phyloP scores from a whole-genome alignment of 2,888 invertebrate species.

The Trachelus stipa region DNA sequence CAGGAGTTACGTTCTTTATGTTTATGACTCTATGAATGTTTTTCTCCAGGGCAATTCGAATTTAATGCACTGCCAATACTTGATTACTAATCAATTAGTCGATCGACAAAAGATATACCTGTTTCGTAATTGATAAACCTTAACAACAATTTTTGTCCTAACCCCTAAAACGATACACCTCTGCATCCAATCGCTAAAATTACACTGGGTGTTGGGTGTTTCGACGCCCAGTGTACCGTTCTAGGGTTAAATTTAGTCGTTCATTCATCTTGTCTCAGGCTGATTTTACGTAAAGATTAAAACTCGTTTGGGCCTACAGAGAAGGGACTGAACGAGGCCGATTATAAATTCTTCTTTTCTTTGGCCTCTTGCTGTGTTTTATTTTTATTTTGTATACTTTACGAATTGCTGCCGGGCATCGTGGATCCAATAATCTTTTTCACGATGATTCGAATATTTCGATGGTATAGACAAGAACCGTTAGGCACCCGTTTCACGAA shows the following conservation, averaged over 20 bases:
- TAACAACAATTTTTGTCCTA: too few species aligned
- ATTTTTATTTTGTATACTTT: not conserved
- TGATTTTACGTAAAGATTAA: not conserved
- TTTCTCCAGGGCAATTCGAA: not conserved
- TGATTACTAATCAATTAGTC: not conserved
- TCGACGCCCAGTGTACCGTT: too few species aligned
- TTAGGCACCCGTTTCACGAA: not conserved
- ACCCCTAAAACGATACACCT: too few species aligned
- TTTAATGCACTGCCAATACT: not conserved
- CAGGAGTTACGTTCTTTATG: not conserved
- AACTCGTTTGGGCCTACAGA: not conserved
- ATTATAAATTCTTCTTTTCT: not conserved
- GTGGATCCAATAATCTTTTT: not conserved
- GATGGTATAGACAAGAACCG: not conserved
- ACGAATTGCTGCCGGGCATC: not conserved
- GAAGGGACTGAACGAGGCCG: not conserved
- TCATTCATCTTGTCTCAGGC: not conserved
- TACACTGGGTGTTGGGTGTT: too few species aligned
- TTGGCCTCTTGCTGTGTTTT: not conserved
- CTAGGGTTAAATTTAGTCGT: not conserved
- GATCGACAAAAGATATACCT: not conserved
- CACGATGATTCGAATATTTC: not conserved
- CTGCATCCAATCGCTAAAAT: too few species aligned
- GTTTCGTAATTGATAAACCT: not conserved
- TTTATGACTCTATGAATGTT: not conserved